These are phyloP conservation scores for Smutsia temminckii DNA, from an alignment of 2,797 vertebrate genomes.

Conservation along the genomic window DNA sequence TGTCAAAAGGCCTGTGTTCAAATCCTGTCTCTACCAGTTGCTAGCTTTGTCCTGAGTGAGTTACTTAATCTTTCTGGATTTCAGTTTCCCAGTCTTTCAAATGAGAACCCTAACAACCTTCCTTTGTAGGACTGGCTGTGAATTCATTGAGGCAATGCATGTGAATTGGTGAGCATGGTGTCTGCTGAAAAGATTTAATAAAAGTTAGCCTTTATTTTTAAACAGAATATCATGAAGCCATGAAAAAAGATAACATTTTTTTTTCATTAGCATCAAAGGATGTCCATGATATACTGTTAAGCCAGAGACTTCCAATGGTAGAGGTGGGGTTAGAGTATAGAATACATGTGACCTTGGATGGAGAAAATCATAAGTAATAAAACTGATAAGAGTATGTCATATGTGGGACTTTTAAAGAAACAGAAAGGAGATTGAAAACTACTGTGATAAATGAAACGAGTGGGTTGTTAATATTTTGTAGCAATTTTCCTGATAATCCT, in stretches of 20 bases:
- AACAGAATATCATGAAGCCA: background rate
- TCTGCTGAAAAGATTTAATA: background rate
- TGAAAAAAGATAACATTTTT: background rate
- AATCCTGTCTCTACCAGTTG: background rate
- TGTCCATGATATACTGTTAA: background rate
- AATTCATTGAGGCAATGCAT: background rate
- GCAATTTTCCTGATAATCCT: background rate
- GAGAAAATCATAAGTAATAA: background rate
- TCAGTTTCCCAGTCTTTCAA: background rate
- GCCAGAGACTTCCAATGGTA: background rate
- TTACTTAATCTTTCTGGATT: background rate
- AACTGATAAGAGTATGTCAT: background rate
- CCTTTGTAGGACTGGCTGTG: background rate
- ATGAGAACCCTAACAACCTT: background rate
- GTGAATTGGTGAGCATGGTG: background rate
- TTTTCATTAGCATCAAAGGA: background rate
- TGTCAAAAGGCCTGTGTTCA: background rate
- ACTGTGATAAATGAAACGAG: background rate
- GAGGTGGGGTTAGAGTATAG: background rate
- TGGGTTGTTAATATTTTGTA: background rate
- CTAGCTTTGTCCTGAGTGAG: background rate
- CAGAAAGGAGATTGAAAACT: background rate
- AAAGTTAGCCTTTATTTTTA: background rate
- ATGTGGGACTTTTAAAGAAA: background rate
- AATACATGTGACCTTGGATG: background rate